These are phyloP conservation scores for Hirtodrosophila alboralis DNA, from an alignment of 2,888 invertebrate genomes.

Conservation along the genomic window DNA sequence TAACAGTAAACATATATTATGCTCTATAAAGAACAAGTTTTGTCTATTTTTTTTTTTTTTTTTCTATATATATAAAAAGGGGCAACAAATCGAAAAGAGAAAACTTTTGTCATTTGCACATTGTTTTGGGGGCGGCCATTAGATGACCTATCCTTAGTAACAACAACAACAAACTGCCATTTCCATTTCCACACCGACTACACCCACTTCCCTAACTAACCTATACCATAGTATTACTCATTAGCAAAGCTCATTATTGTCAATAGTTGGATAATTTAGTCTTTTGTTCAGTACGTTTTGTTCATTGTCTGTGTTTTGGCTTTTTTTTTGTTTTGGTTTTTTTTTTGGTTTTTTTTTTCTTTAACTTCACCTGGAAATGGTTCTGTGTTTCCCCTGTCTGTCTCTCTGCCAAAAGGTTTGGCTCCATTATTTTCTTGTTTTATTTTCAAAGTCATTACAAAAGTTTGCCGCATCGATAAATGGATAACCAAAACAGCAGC, in stretches of 20 bases:
- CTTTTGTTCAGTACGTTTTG: slow-evolving; percentile 42
- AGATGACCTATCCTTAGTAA: slow-evolving; percentile 1
- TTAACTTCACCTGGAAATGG: slow-evolving; percentile 34
- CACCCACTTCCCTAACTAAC: not conserved
- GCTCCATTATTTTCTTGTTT: slow-evolving; percentile 54
- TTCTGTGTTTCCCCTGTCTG: slow-evolving; percentile 1
- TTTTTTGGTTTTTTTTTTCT: slow-evolving; percentile 11
- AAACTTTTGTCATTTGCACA: slow-evolving; percentile 77
- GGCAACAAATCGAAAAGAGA: slow-evolving; percentile 40
- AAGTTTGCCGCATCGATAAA: slow-evolving; percentile 79
- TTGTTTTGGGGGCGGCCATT: slow-evolving; percentile 29
- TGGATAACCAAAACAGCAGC: slow-evolving; percentile 75
- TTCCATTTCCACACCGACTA: no score
- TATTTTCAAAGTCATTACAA: slow-evolving; percentile 78
- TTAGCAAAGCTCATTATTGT: slow-evolving; percentile 78
- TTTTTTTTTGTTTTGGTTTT: slow-evolving; percentile 13
- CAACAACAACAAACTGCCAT: no score
- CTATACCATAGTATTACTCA: slow-evolving; percentile 54
- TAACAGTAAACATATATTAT: slow-evolving; percentile 53
- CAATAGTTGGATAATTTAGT: slow-evolving; percentile 77
- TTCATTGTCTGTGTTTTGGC: slow-evolving; percentile 11
- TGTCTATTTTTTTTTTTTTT: slow-evolving; percentile 18
- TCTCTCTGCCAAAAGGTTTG: slow-evolving; percentile 1
- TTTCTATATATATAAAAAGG: slow-evolving; percentile 11
- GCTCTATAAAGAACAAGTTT: slow-evolving; percentile 27